Percentiles rank a stretch among this genome's conserved stretches.
phyloP scores from a whole-genome alignment of 2,888 invertebrate species.

The Ypsolopha sequella region DNA sequence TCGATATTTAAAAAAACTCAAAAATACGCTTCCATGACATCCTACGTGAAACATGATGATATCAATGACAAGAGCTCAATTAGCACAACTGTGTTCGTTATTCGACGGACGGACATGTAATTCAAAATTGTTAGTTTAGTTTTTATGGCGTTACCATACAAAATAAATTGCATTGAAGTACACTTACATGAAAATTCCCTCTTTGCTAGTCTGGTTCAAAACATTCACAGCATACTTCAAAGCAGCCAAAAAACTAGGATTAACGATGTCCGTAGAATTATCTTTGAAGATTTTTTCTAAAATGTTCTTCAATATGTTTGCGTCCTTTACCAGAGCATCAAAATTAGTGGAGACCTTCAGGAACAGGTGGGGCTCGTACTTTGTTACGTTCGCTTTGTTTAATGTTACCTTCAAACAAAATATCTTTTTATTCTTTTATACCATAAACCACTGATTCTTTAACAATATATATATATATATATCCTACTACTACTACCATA shows the following conservation, averaged over 20 bases:
- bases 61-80: no score
- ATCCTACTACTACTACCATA: no score
- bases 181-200: conserved; percentile 29
- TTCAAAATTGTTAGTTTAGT: no score
- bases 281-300: conserved; percentile 24
- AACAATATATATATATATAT: no score
- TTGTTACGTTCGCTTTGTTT: conserved; percentile 24
- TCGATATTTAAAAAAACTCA: no score
- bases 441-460: no score
- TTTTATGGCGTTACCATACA: no score
- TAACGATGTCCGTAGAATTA: conserved; percentile 10
- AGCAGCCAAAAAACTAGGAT: conserved; percentile 23
- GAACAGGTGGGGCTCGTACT: conserved; percentile 34
- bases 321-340: conserved; percentile 32
- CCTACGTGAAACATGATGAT: no score
- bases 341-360: conserved; percentile 47
- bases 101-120: no score
- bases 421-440: no score
- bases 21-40: no score
- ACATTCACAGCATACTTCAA: conserved; percentile 28
- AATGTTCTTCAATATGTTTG: conserved; percentile 24
- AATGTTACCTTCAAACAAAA: not conserved
- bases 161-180: not conserved
- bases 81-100: no score
- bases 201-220: conserved; percentile 26